Evolutionary conservation across 2,113 vertebrate species (phyloP).

Genomic region (Apaloderma vittatum): DNA sequence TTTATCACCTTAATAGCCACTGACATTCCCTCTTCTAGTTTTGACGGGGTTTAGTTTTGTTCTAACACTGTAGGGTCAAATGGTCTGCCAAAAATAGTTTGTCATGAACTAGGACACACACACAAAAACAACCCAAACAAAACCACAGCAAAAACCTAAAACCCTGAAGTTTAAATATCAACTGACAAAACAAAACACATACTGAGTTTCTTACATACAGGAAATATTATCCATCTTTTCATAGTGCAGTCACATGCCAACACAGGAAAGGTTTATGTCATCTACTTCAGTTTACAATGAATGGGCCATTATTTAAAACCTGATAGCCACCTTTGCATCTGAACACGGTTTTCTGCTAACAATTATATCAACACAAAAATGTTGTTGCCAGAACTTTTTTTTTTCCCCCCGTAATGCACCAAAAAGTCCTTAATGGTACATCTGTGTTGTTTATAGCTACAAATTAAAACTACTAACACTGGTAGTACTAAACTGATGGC

Average conservation of each 20-base stretch:
- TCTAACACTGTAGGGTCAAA: background rate
- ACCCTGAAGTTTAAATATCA: background rate
- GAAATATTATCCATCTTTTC: background rate
- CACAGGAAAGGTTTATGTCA: background rate
- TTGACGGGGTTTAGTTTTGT: background rate
- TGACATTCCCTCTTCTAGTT: background rate
- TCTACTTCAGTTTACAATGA: background rate
- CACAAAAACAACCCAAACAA: no score
- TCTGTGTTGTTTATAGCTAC: background rate
- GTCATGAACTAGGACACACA: fast-evolving
- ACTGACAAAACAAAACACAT: background rate
- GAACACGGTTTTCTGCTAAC: background rate
- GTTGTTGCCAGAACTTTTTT: background rate
- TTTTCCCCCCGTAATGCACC: background rate
- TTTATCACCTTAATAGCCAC: background rate
- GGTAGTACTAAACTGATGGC: background rate
- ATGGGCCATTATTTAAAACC: background rate
- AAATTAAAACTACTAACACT: background rate
- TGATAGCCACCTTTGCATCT: background rate
- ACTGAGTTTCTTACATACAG: background rate
- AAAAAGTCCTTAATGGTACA: background rate
- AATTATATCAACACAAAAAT: background rate
- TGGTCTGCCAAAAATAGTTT: background rate
- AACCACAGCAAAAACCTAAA: no score
- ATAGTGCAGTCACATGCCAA: background rate